Evolutionary conservation across 2,797 vertebrate genomes (phyloP).

Genomic region (Coendou prehensilis): DNA sequence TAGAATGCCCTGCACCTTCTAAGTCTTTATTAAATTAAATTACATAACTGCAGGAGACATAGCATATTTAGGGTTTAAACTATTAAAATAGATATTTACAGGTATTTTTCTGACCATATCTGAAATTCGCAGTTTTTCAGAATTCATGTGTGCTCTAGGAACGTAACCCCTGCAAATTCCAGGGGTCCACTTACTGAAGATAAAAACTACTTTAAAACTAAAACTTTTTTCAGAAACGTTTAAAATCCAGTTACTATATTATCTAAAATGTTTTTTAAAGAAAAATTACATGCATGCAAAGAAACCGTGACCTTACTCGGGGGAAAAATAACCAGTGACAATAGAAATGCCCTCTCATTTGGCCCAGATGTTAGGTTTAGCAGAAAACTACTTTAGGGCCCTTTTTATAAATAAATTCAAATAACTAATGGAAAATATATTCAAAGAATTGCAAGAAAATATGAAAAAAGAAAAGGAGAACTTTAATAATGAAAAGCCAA

Average conservation of each 20-base stretch:
- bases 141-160: neutral
- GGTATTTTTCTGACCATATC: no score
- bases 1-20: neutral
- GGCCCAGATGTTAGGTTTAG: neutral
- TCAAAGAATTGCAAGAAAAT: neutral
- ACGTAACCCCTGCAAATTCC: neutral
- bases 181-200: neutral
- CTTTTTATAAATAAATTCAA: conserved; percentile 33
- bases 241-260: neutral
- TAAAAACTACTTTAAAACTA: neutral
- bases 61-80: neutral
- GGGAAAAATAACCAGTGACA: neutral
- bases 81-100: neutral
- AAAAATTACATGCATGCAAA: conserved; percentile 16
- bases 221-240: neutral
- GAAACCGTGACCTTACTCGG: neutral
- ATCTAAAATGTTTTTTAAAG: neutral
- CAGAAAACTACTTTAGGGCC: neutral
- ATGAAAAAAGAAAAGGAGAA: neutral
- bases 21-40: neutral
- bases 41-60: neutral
- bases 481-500: neutral
- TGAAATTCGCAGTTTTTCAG: neutral
- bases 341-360: conserved; percentile 23
- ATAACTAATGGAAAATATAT: neutral